Evolutionary conservation across 2,888 invertebrate species (phyloP).

Genomic region (Cheilosia soror): DNA sequence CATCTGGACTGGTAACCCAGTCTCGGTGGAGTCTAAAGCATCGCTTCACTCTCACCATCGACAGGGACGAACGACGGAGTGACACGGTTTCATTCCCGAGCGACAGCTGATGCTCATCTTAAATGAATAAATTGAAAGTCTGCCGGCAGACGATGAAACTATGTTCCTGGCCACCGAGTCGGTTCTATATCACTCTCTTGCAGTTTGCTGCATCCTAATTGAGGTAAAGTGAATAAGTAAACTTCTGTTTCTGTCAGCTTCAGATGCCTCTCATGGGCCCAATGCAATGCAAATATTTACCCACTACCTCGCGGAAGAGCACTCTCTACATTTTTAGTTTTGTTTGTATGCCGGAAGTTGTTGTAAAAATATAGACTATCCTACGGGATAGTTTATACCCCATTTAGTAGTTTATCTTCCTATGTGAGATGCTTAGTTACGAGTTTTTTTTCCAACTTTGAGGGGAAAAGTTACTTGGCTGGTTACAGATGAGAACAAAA

Average conservation of each 20-base stretch:
- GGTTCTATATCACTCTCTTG: not conserved
- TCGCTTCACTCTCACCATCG: constrained; percentile 25
- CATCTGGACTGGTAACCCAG: constrained; percentile 47
- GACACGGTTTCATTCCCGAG: constrained; percentile 12
- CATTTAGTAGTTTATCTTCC: constrained; percentile 69
- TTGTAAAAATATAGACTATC: constrained; percentile 61
- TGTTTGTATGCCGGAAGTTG: constrained; percentile 37
- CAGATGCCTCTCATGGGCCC: constrained; percentile 67
- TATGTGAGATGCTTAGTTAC: constrained; percentile 9
- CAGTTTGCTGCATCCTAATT: constrained; percentile 70
- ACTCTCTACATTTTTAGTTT: constrained; percentile 7
- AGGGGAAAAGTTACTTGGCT: constrained; percentile 35
- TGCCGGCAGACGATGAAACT: constrained; percentile 31
- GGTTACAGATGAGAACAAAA: not conserved
- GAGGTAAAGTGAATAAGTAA: constrained; percentile 72
- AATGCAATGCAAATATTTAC: constrained; percentile 67
- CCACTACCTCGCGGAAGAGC: constrained; percentile 17
- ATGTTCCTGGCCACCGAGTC: not conserved
- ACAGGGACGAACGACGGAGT: constrained; percentile 5
- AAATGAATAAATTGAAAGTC: constrained; percentile 71
- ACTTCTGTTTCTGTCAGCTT: constrained; percentile 69
- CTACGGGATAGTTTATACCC: constrained; percentile 63
- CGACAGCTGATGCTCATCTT: constrained; percentile 48
- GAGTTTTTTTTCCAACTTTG: constrained; percentile 41
- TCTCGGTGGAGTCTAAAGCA: constrained; percentile 40